A percentile compares a stretch with the other conserved stretches of the same genome.
Conservation (phyloP, 2,113 vertebrate genomes). For the Lanius collurio region DNA sequence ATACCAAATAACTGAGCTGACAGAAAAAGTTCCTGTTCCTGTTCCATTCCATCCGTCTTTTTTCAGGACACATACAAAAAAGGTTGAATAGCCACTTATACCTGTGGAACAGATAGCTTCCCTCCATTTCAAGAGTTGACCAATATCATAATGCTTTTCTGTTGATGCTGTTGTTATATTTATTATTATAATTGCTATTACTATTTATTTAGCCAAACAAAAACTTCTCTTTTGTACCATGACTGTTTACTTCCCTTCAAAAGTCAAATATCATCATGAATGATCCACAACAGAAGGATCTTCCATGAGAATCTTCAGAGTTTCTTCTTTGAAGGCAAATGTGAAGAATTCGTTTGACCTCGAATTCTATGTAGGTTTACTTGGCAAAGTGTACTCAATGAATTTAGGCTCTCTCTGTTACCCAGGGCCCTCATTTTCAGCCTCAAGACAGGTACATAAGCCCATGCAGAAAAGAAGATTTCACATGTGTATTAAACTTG, state of each 20-base stretch:
- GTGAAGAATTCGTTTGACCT: not conserved
- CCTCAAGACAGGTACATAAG: not conserved
- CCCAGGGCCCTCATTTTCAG: not conserved
- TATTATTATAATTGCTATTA: not conserved
- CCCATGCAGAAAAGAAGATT: not conserved
- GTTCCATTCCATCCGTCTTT: not conserved
- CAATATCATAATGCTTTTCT: not conserved
- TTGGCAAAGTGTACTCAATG: not conserved
- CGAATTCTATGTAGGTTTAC: not conserved
- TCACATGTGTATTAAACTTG: not conserved
- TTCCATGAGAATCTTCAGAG: not conserved
- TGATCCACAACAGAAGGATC: not conserved
- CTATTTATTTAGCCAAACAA: not conserved
- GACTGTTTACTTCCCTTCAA: not conserved
- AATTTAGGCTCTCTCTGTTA: not conserved
- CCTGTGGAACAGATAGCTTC: not conserved
- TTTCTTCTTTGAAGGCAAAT: not conserved
- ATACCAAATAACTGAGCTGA: not conserved
- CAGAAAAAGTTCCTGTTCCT: not conserved
- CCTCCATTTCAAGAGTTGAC: not conserved
- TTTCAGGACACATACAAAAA: not conserved
- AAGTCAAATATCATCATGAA: not conserved
- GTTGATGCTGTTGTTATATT: not conserved
- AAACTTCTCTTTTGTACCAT: rapidly evolving
- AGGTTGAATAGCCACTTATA: not conserved